These are phyloP conservation scores for Diorhabda sublineata DNA, from an alignment of 1,140 invertebrate species.

Conservation along the genomic window DNA sequence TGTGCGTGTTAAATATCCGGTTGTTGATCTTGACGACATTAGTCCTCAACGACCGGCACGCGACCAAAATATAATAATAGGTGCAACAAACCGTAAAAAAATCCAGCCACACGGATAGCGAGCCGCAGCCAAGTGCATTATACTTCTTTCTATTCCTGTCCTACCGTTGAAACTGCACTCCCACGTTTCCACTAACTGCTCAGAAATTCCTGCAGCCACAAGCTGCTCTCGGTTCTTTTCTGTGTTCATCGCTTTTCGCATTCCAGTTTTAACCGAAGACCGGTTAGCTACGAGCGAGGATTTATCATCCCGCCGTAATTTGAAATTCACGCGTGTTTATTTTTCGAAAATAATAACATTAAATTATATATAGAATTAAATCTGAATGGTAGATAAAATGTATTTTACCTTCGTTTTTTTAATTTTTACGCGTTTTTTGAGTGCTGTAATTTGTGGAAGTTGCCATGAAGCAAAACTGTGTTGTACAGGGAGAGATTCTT, in stretches of 20 bases:
- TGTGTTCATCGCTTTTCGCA: not conserved
- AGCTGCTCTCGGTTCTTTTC: not conserved
- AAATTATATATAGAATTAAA: not conserved
- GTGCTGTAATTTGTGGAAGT: slow-evolving; percentile 52
- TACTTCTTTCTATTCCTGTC: not conserved
- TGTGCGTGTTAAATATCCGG: too few species aligned
- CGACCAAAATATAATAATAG: not conserved
- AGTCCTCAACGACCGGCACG: not conserved
- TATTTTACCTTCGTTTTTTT: slow-evolving; percentile 10
- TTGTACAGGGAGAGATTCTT: slow-evolving; percentile 75
- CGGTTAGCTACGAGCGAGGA: not conserved
- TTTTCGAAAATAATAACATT: not conserved
- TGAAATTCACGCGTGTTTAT: not conserved
- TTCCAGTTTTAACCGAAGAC: not conserved
- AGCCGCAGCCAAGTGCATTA: not conserved
- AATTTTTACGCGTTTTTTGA: slow-evolving; percentile 10
- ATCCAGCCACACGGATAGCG: not conserved
- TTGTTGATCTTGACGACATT: too few species aligned
- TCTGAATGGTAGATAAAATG: not conserved
- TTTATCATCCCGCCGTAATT: not conserved
- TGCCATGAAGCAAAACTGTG: slow-evolving; percentile 72
- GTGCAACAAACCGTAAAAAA: not conserved
- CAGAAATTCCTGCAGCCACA: slow-evolving; percentile 1
- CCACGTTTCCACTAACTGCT: not conserved
- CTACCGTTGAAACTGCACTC: slow-evolving; percentile 1